Evolutionary conservation across 2,888 invertebrate genomes (phyloP).

Genomic region (Gryllus longicercus): DNA sequence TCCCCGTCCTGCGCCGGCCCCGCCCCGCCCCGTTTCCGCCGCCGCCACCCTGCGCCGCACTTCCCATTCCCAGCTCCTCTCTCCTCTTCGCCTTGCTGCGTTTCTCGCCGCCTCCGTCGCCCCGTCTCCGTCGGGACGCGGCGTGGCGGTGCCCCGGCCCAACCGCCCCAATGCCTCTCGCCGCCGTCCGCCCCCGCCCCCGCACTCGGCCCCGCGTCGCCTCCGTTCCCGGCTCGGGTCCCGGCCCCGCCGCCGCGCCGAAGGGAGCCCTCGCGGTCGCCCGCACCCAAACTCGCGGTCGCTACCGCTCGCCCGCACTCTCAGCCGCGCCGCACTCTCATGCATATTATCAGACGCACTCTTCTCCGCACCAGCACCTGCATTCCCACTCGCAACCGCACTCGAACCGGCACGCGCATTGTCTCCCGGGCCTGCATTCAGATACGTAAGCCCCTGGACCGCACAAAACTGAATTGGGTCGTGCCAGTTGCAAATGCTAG

Average conservation of each 20-base stretch:
- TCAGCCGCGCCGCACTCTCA: neutral
- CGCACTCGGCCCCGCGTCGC: too few species aligned
- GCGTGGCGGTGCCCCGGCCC: neutral
- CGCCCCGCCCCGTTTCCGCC: neutral
- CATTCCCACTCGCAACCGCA: too few species aligned
- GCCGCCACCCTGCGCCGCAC: neutral
- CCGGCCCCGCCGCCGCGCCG: neutral
- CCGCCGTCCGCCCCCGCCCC: neutral
- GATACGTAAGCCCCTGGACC: too few species aligned
- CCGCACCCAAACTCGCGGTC: neutral
- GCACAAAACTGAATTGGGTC: too few species aligned
- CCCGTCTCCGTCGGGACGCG: neutral
- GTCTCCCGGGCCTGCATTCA: too few species aligned
- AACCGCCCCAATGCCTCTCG: neutral
- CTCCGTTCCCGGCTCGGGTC: too few species aligned
- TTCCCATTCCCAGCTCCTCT: neutral
- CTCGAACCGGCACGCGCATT: too few species aligned
- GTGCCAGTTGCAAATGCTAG: too few species aligned
- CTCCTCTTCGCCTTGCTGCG: neutral
- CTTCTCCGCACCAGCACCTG: too few species aligned
- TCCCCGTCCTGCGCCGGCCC: neutral
- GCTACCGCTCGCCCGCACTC: neutral
- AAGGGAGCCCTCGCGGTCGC: neutral
- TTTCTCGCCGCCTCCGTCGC: neutral
- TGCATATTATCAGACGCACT: too few species aligned